A percentile compares a stretch with the other conserved stretches of the same genome.
phyloP scores from a whole-genome alignment of 2,888 invertebrate species.

The Marronus borbonicus region DNA sequence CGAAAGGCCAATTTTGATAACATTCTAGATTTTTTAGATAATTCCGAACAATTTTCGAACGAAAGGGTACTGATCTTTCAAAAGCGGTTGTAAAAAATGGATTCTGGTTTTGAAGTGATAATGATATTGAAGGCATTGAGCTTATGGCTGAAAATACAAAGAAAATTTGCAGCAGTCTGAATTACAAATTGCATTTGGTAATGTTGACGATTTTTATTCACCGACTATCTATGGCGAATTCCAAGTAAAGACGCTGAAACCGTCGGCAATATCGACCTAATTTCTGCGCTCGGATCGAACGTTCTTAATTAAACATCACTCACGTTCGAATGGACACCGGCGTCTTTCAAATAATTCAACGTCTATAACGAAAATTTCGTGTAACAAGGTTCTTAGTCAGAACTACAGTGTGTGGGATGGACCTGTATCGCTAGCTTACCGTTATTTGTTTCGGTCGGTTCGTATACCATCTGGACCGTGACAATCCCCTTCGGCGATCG shows the following conservation, averaged over 20 bases:
- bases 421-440: neutral
- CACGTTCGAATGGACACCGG: neutral
- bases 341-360: constrained; percentile 4
- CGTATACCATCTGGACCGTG: constrained; percentile 10
- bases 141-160: too few species aligned
- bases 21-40: too few species aligned
- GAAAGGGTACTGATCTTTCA: too few species aligned
- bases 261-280: neutral
- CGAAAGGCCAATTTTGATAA: too few species aligned
- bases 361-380: neutral
- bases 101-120: too few species aligned
- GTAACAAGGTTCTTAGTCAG: neutral
- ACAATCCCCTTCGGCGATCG: constrained; percentile 5
- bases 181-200: too few species aligned
- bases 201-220: too few species aligned
- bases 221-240: neutral
- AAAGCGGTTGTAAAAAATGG: too few species aligned
- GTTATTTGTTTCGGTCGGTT: constrained; percentile 1
- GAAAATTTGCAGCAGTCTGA: too few species aligned
- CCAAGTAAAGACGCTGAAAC: too few species aligned
- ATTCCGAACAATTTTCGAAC: too few species aligned
- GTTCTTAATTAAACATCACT: neutral
- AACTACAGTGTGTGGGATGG: neutral
- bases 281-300: neutral
- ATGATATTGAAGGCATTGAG: too few species aligned